Evolutionary conservation across 2,888 invertebrate species (phyloP).

Genomic region (Tiphia femorata): DNA sequence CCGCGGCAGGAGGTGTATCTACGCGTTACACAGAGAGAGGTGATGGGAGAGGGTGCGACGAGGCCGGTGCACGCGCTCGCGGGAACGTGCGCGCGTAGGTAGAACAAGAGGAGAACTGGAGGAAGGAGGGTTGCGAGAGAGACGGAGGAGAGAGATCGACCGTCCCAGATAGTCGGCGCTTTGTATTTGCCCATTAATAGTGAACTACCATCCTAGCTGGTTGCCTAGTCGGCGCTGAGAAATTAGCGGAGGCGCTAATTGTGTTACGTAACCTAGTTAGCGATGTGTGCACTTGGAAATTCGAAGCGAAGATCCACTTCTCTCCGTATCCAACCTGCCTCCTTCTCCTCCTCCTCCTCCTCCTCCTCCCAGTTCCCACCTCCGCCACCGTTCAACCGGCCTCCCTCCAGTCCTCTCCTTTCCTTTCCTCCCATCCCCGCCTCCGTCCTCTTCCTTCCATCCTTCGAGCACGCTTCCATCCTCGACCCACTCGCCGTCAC

Average conservation of each 20-base stretch:
- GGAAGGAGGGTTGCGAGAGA: neutral
- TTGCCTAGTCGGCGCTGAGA: conserved; percentile 60
- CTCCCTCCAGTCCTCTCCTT: neutral
- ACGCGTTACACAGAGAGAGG: too few relatives aligned
- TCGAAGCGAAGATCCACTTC: conserved; percentile 46
- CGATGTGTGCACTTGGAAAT: conserved; percentile 58
- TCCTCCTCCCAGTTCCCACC: too few relatives aligned
- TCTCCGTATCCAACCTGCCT: conserved; percentile 9
- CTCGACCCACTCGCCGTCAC: conserved; percentile 7
- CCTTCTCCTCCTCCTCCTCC: conserved; percentile 3
- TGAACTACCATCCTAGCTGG: conserved; percentile 59
- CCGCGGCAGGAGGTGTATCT: too few relatives aligned
- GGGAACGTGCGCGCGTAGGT: conserved; percentile 3
- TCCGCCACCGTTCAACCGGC: too few relatives aligned
- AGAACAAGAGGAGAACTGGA: neutral
- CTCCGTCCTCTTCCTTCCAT: neutral
- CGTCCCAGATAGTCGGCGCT: conserved; percentile 56
- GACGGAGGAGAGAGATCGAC: conserved; percentile 12
- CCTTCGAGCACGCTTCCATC: conserved; percentile 5
- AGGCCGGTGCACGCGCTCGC: too few relatives aligned
- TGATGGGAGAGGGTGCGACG: too few relatives aligned
- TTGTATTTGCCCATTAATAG: conserved; percentile 65
- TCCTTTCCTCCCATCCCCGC: conserved; percentile 5
- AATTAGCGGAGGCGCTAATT: conserved; percentile 65
- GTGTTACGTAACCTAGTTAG: conserved; percentile 64